Evolutionary conservation across 2,113 vertebrate genomes (phyloP).

Genomic region (Promerops cafer): DNA sequence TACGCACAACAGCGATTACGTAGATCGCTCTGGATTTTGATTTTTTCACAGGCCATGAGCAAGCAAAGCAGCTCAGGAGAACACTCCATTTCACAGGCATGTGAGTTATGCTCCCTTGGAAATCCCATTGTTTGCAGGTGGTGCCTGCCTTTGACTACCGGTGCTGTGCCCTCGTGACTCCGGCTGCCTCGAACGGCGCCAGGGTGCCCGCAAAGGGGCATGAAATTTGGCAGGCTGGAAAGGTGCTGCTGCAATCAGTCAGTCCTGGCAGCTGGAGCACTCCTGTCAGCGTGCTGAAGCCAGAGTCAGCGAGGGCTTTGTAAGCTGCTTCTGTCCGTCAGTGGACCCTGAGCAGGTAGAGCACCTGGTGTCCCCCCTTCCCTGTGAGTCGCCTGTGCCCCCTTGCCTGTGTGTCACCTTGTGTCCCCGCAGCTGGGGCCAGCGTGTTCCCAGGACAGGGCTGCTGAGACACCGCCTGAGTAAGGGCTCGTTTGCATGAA

Average conservation of each 20-base stretch:
- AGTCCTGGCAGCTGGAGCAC: neutral
- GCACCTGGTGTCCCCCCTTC: neutral
- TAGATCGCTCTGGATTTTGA: neutral
- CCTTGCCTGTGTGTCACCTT: accelerated
- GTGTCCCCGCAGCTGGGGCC: neutral
- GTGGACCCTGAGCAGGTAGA: neutral
- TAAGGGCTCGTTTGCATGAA: slow-evolving; percentile 1
- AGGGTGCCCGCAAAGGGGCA: neutral
- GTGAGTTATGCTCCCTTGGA: slow-evolving; percentile 37
- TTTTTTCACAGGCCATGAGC: neutral
- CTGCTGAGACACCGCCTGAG: neutral
- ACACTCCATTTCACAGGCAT: neutral
- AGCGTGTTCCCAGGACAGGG: neutral
- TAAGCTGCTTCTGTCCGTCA: neutral
- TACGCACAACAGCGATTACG: neutral
- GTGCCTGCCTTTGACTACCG: neutral
- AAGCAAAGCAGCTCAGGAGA: slow-evolving; percentile 14
- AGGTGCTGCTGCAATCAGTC: neutral
- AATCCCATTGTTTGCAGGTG: slow-evolving; percentile 32
- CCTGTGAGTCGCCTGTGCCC: accelerated
- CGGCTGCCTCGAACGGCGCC: neutral
- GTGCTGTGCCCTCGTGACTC: neutral
- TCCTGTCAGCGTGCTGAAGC: neutral
- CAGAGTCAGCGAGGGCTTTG: neutral
- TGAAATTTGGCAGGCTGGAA: neutral